Evolutionary conservation across 2,113 vertebrate species (phyloP), one percentile per base, ranked within the genome.

Genomic region (Triplophysa siluroides): DNA sequence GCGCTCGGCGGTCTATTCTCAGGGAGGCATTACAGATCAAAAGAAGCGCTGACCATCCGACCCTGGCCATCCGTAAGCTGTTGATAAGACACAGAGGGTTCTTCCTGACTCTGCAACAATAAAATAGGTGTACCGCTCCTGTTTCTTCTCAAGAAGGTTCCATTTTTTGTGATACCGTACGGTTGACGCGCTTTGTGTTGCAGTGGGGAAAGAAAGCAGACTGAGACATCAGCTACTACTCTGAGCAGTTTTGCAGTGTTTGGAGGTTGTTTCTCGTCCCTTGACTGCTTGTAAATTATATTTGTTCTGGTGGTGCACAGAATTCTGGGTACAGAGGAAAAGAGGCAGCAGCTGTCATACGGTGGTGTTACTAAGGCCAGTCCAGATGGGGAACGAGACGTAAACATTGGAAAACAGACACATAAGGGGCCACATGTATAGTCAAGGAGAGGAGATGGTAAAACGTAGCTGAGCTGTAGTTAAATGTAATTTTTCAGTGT

Each of bases 171-270:
- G 1, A 38, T 75, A 24, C 9, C 4, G 29, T 45, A 68, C 33
- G 45, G 61, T 21, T 54, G 69, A 78, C 14, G 13, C 54, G 56
- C 76, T 54, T 66, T 67, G 43, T 65, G 80, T 70, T 8, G 69
- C 47, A 10, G 56, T 78, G 83, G 13, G 54, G 43, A 82, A 81
- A 58, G 79, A 45, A 79, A 54, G 68, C 84, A 85, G 79, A 83
- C 76, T 41, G 75, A 19, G 64, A 45, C 54, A 62, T 72, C 66
- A 61, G 74, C 86, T 85, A 41, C 18, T 26, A 83, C 79, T 78
- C 80, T 87, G 79, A 84, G 84, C 83, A 83, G 83, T 82, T 82
- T 76, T 45, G 81, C 74, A 88, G 84, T 87, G 69, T 78, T 62
- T 65, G 62, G 83, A 83, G 82, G 14, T 79, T 84, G 83, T 90